Base-by-base conservation (phyloP, 30 jellyfish, hydroid and myxozoan genomes). In the Aurelia aurita complex sp. Pacific region DNA sequence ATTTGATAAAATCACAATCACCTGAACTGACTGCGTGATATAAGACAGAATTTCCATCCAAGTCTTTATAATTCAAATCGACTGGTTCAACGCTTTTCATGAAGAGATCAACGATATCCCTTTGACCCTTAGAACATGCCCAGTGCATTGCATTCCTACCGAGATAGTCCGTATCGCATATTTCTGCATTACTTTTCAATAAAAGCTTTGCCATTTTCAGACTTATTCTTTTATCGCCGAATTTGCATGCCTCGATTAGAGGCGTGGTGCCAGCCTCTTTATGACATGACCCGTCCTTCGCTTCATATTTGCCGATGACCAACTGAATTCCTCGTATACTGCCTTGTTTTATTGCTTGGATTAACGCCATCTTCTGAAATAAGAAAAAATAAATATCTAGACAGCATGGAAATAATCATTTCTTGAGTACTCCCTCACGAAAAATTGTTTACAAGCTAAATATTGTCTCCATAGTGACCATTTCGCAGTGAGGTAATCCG, bases 231-330 rank as follows among this genome's bases (percentile, higher is more conserved):
- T 65, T 79, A 29, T 79, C 89, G 12, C 89, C 80, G 69, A 79
- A 79, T 50, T 79, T 79, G 80, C 89, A 79, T 2, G 89, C 89
- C 80, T 79, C 89, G 73, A 79, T 79, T 38, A 79, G 55, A 34
- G 89, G 71, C 69, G 89, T 79, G 10, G 89, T 79, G 42, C 80
- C 89, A 63, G 80, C 69, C 89, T 79, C 89, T 19, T 29, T 64
- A 43, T 79, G 81, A 23, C 69, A 35, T 4, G 9, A 17, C 14
- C 60, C 81, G 52, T 17, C 40, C 16, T 66, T 23, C 65, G 33
- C 6, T 1, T 75, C 63, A 46, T 18, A 33, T 7, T 42, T 34
- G 40, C 52, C 80, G 4, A 65, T 35, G 4, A 79, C 72, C 46
- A 79, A 46, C 36, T 42, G 69, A 11, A 79, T 64, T 5, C 80